Conservation (phyloP, 2,113 vertebrate genomes). For the Mormyrus lacerda region DNA sequence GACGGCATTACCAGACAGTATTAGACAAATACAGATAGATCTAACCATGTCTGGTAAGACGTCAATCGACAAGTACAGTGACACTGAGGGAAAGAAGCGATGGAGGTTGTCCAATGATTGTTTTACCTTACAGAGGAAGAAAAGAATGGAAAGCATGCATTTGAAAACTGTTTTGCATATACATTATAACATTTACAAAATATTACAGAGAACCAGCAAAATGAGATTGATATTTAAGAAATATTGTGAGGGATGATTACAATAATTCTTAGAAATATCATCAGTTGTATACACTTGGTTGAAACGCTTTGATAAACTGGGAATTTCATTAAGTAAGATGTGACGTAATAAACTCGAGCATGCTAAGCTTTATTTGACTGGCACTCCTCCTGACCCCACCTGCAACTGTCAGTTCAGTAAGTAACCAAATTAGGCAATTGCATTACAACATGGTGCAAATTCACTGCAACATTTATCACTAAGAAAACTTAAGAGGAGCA, state of each 20-base stretch:
- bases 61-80: slow-evolving; percentile 72
- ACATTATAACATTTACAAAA: background rate
- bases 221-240: background rate
- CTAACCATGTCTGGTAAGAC: slow-evolving; percentile 99
- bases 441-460: slow-evolving; percentile 23
- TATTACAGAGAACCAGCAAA: background rate
- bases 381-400: background rate
- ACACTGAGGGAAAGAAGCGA: slow-evolving; percentile 25
- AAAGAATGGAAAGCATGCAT: slow-evolving; percentile 7
- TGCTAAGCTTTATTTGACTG: background rate
- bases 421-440: slow-evolving; percentile 14
- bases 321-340: background rate
- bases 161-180: background rate
- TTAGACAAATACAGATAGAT: slow-evolving; percentile 88
- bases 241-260: background rate
- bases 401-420: background rate
- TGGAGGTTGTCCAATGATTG: slow-evolving; percentile 32
- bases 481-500: slow-evolving; percentile 38
- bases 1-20: slow-evolving; percentile 99
- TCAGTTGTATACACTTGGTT: background rate
- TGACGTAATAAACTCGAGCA: background rate
- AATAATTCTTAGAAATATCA: background rate
- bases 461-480: slow-evolving; percentile 35
- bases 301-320: background rate
- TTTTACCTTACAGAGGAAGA: background rate